These are phyloP conservation scores for Helobdella robusta DNA, from an alignment of 2,888 invertebrate species.

Conservation along the genomic window DNA sequence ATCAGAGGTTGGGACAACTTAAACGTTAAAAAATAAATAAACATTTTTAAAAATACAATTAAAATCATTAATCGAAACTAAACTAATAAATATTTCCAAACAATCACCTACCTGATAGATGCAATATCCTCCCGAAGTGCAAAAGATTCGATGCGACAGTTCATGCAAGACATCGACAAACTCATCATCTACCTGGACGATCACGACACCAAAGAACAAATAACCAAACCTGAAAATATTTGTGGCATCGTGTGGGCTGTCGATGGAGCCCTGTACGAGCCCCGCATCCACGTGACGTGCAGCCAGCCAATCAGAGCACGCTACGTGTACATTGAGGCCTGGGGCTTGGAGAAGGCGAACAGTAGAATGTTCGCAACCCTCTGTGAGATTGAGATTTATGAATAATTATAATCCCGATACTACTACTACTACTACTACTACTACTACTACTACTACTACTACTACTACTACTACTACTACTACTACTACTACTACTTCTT, in stretches of 20 bases:
- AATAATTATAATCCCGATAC: constrained; percentile 27
- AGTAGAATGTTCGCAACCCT: constrained; percentile 52
- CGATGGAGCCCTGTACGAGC: constrained; percentile 52
- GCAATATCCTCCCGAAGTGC: no score
- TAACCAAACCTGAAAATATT: constrained; percentile 37
- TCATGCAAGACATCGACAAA: constrained; percentile 53
- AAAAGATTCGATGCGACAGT: no score
- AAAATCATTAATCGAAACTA: no score
- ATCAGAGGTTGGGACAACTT: no score
- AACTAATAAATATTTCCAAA: no score
- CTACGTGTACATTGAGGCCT: constrained; percentile 53
- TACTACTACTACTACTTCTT: constrained; percentile 12
- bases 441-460: constrained; percentile 23
- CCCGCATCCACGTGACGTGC: constrained; percentile 52
- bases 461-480: constrained; percentile 21
- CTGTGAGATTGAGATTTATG: constrained; percentile 54
- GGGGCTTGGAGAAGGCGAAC: constrained; percentile 51
- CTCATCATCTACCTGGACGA: constrained; percentile 52
- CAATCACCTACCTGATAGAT: no score
- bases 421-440: constrained; percentile 23
- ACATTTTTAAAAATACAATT: no score
- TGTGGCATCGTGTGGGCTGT: constrained; percentile 52
- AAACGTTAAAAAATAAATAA: no score
- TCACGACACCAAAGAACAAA: constrained; percentile 39
- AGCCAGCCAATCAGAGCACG: constrained; percentile 48